Conservation (phyloP, 2,113 vertebrate genomes). For the Lepus europaeus region DNA sequence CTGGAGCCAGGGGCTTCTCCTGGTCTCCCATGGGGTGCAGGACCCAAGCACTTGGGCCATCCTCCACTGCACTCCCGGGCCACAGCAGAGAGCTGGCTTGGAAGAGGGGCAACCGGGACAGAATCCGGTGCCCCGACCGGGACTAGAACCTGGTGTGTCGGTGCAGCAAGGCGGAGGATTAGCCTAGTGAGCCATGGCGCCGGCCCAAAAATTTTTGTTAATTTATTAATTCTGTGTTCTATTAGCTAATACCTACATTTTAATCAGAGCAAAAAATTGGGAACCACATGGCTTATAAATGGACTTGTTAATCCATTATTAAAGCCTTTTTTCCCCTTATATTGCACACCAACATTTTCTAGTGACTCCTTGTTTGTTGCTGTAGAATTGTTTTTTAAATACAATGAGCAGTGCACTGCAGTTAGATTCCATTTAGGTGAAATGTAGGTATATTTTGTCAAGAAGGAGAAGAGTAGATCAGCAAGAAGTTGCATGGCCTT, state of each 20-base stretch:
- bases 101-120: too few relatives aligned
- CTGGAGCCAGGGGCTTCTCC: too few relatives aligned
- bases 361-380: background rate
- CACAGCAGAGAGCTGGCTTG: too few relatives aligned
- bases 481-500: background rate
- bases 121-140: too few relatives aligned
- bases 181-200: too few relatives aligned
- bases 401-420: background rate
- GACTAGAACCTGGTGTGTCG: too few relatives aligned
- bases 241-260: background rate
- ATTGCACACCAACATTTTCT: background rate
- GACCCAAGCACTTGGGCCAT: too few relatives aligned
- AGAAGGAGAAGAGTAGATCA: background rate
- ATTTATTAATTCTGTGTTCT: background rate
- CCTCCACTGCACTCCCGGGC: too few relatives aligned
- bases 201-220: background rate
- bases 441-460: background rate
- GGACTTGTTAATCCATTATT: background rate
- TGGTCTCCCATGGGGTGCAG: too few relatives aligned
- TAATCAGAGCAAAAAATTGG: background rate
- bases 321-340: background rate
- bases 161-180: too few relatives aligned
- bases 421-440: background rate
- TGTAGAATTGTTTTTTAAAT: background rate
- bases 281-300: background rate